Evolutionary conservation across 2,888 invertebrate species (phyloP).

Genomic region (Drosophila melanocephala): DNA sequence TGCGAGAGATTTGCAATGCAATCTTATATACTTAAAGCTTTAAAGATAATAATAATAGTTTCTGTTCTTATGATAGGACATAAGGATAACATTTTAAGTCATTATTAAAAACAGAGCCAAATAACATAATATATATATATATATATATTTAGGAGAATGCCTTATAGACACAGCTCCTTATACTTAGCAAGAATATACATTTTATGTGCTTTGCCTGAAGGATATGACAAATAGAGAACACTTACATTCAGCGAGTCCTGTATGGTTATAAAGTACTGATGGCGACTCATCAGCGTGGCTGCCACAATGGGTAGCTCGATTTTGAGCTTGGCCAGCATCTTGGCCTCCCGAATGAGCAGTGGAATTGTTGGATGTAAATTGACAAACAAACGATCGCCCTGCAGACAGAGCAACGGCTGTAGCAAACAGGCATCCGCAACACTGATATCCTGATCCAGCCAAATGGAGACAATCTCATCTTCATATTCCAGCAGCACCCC

Average conservation of each 20-base stretch:
- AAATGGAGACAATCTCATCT: conserved; percentile 91
- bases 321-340: conserved; percentile 93
- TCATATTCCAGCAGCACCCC: conserved; percentile 91
- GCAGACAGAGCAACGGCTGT: conserved; percentile 84
- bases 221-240: not conserved
- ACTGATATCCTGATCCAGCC: conserved; percentile 93
- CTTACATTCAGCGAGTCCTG: conserved; percentile 91
- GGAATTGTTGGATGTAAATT: conserved; percentile 92
- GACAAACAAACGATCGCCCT: conserved; percentile 89
- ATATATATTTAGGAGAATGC: not conserved
- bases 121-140: not conserved
- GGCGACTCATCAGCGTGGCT: conserved; percentile 91
- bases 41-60: not conserved
- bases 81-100: not conserved
- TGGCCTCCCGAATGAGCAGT: conserved; percentile 92
- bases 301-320: conserved; percentile 93
- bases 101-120: not conserved
- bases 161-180: not conserved
- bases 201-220: not conserved
- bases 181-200: not conserved
- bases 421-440: conserved; percentile 85
- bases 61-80: not conserved
- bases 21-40: not conserved
- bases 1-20: not conserved
- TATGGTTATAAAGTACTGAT: conserved; percentile 91